These are phyloP conservation scores for Caenorhabditis sp. DNA, from an alignment of 2,888 invertebrate genomes.

Conservation along the genomic window DNA sequence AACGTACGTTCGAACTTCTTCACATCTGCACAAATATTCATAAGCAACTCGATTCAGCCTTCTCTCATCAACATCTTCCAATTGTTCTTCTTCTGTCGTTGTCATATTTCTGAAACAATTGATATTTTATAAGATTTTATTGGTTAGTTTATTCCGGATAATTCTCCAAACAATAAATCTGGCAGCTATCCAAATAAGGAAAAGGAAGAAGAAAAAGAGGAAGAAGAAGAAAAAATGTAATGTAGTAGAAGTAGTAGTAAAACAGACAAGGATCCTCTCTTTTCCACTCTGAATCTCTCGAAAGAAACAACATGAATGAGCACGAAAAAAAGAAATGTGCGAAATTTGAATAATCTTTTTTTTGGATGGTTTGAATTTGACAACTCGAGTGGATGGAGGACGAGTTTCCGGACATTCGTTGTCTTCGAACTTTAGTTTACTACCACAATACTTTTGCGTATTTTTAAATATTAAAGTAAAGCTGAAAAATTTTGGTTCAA, in stretches of 20 bases:
- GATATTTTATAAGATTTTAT: not conserved
- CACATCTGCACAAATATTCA: constrained; percentile 82
- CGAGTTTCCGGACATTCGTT: no score
- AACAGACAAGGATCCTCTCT: constrained; percentile 13
- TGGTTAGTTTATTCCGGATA: not conserved
- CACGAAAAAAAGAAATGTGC: constrained; percentile 5
- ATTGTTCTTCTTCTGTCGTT: constrained; percentile 13
- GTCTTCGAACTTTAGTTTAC: no score
- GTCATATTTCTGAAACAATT: not conserved
- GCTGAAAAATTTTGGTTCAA: no score
- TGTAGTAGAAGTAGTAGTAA: not conserved
- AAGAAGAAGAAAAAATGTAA: constrained; percentile 3
- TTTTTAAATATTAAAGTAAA: no score
- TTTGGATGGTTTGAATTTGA: constrained; percentile 1
- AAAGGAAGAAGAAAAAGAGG: not conserved
- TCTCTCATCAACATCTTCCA: constrained; percentile 77
- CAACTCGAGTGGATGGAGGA: constrained; percentile 3
- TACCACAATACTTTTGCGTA: no score
- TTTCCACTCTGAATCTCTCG: not conserved
- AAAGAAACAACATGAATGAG: not conserved
- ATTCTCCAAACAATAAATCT: not conserved
- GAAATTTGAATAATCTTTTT: constrained; percentile 14
- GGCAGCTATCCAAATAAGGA: constrained; percentile 5
- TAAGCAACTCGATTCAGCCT: constrained; percentile 81
- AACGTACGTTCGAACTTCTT: constrained; percentile 80